A percentile compares a stretch with the other conserved stretches of the same genome.
Evolutionary conservation across 2,797 vertebrate genomes (phyloP).

Genomic region (Coendou prehensilis): DNA sequence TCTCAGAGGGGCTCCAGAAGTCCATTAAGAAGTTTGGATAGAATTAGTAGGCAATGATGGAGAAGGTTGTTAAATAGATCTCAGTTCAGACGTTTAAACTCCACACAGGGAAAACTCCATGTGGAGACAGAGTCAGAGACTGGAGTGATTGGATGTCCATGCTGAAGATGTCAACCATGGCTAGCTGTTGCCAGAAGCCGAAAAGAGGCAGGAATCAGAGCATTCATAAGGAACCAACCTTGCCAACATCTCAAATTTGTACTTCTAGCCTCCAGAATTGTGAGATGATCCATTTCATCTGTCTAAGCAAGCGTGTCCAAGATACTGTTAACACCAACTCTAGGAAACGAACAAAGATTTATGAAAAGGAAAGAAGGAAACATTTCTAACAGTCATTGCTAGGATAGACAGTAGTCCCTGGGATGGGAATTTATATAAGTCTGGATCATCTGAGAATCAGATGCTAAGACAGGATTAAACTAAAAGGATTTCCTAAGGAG

Average conservation of each 20-base stretch:
- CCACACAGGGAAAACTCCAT: neutral
- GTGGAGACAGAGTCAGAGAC: neutral
- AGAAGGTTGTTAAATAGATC: neutral
- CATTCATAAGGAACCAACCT: neutral
- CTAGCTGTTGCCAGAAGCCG: neutral
- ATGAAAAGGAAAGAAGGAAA: neutral
- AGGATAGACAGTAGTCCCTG: neutral
- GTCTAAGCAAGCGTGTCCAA: neutral
- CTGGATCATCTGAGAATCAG: neutral
- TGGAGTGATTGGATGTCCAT: neutral
- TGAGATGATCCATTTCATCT: neutral
- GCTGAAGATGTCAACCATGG: neutral
- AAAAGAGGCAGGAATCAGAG: neutral
- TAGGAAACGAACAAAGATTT: neutral
- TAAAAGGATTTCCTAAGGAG: neutral
- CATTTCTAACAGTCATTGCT: neutral
- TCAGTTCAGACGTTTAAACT: neutral
- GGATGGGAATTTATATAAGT: neutral
- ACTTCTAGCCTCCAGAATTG: neutral
- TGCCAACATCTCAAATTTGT: neutral
- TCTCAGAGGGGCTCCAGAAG: neutral
- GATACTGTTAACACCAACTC: neutral
- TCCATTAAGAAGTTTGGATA: neutral
- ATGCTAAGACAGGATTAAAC: neutral
- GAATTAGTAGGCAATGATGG: too few species aligned